A percentile compares a stretch with the other conserved stretches of the same genome.
These are phyloP conservation scores for Enhydra lutris DNA, from an alignment of 2,113 vertebrate genomes.

Conservation along the genomic window DNA sequence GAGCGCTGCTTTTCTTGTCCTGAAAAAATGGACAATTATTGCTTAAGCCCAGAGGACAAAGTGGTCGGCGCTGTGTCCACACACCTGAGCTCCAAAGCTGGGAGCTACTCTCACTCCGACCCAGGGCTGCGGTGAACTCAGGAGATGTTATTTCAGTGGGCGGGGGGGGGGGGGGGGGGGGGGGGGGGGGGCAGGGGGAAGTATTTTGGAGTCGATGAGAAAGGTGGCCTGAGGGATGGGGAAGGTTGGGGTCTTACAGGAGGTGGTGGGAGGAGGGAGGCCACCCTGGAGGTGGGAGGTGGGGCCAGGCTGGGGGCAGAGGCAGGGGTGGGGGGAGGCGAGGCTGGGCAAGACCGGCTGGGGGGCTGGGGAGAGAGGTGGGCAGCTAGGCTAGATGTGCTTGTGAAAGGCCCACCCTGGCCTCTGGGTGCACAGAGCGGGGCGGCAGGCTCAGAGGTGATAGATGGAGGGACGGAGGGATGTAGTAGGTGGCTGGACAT, in stretches of 20 bases:
- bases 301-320: accelerated
- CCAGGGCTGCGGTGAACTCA: background rate
- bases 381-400: background rate
- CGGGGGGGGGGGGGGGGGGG: accelerated
- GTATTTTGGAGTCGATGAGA: accelerated
- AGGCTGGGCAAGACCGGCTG: background rate
- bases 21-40: background rate
- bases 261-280: background rate
- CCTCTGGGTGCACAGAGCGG: background rate
- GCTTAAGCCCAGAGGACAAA: background rate
- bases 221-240: background rate
- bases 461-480: background rate
- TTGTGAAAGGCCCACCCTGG: background rate
- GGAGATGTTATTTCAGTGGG: background rate
- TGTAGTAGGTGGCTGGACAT: background rate
- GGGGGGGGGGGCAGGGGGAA: background rate
- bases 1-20: background rate
- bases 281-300: background rate
- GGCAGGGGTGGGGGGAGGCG: background rate
- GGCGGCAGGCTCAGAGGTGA: background rate
- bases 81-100: accelerated
- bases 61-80: accelerated
- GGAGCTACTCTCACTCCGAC: background rate
- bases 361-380: background rate
- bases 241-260: background rate